Base-by-base conservation (phyloP, 1,140 invertebrate species). In the Acromyrmex echinatior region DNA sequence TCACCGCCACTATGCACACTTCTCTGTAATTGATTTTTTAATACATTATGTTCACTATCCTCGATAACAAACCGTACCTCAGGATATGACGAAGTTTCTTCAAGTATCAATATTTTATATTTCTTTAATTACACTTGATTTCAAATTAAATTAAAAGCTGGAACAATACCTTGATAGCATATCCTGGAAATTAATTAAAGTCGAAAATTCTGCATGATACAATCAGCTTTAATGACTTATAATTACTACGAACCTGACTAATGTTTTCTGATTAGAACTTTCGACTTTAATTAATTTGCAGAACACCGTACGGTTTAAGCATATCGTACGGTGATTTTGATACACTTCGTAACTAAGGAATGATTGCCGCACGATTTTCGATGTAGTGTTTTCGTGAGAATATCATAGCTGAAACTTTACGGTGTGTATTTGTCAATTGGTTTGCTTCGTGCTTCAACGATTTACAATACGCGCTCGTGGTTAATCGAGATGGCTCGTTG, bases 401-500 rank as follows among this genome's bases (percentile, higher is more conserved):
- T 51, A 51, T 70, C 14, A 51, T 70, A 70, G 21, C 31, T 18
- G 21, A 7, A 25, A 73, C 16, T 53, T 16, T 10, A n/a, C 2
- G n/a, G 3, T 66, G 21, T 18, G 68, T 62, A 7, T 74, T 60
- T 76, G 70, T 60, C 70, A 62, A 82, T 74, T 74, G 53, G 80
- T 73, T 73, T n/a, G 35, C 49, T 53, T 39, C 18, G 39, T 60
- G 25, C 56, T 70, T 70, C 78, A 65, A 53, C 56, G 16, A 84
- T 62, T 45, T 63, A 28, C 25, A 45, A 76, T 58, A 25, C 21
- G 77, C n/a, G 28, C 51, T 35, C 60, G 14, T 73, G 68, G 86
- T 80, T 89, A 73, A 87, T 77, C 81, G 81, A 65, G 68, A 62
- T 3, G 49, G 62, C 49, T 73, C 56, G 51, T 76, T 49, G 12